Evolutionary conservation across 2,888 invertebrate genomes (phyloP).

Genomic region (Agrotis segetum): DNA sequence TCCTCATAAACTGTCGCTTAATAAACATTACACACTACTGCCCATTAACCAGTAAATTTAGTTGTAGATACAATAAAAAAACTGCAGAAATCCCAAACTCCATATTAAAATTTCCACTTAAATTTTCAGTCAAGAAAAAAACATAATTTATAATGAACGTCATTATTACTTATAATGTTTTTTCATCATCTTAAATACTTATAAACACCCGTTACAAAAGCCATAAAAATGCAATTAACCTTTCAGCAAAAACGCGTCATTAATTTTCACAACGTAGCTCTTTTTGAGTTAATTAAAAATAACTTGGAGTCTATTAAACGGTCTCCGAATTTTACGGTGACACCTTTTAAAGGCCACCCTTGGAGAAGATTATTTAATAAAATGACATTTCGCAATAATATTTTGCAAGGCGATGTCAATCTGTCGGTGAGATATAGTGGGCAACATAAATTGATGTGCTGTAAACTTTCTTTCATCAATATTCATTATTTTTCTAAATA

Average conservation of each 20-base stretch:
- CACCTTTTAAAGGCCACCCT: slow-evolving; percentile 28
- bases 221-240: slow-evolving; percentile 19
- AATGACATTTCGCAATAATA: slow-evolving; percentile 20
- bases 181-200: background rate
- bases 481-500: slow-evolving; percentile 5
- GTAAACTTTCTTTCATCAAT: slow-evolving; percentile 28
- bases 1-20: no score
- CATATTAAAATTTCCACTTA: no score
- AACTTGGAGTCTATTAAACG: slow-evolving; percentile 31
- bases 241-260: slow-evolving; percentile 26
- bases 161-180: background rate
- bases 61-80: no score
- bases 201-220: background rate
- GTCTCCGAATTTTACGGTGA: slow-evolving; percentile 22
- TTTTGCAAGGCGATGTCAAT: slow-evolving; percentile 22
- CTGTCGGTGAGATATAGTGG: slow-evolving; percentile 11
- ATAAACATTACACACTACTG: no score
- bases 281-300: slow-evolving; percentile 45
- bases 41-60: no score
- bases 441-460: slow-evolving; percentile 37
- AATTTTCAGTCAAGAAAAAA: background rate
- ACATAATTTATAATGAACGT: no score
- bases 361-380: slow-evolving; percentile 26
- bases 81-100: no score
- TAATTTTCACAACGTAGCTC: slow-evolving; percentile 3